Evolutionary conservation across 2,888 invertebrate genomes (phyloP).

Genomic region (Ormyrus nitidulus): DNA sequence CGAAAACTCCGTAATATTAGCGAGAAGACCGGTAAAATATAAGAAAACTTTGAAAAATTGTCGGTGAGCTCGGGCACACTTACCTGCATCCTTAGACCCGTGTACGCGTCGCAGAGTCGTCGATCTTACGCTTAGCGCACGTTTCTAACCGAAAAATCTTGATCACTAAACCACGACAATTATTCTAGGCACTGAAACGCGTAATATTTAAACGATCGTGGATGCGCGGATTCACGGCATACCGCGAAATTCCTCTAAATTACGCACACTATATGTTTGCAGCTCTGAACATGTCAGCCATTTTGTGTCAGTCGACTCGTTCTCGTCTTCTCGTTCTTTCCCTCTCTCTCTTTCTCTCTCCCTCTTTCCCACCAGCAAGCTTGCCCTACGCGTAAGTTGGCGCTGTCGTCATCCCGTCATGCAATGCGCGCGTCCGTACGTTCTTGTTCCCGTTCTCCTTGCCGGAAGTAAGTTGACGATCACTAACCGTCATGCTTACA

Average conservation of each 20-base stretch:
- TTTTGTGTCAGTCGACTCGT: conserved; percentile 73
- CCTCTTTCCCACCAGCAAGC: conserved; percentile 27
- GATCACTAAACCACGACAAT: conserved; percentile 49
- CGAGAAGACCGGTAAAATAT: conserved; percentile 52
- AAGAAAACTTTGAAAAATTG: conserved; percentile 61
- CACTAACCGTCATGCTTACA: conserved; percentile 5
- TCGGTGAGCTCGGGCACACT: conserved; percentile 67
- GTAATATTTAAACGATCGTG: conserved; percentile 40
- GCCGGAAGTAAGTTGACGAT: conserved; percentile 28
- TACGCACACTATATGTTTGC: conserved; percentile 73
- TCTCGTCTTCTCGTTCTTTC: conserved; percentile 68
- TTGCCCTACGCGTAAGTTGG: conserved; percentile 47
- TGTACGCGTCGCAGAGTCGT: conserved; percentile 72
- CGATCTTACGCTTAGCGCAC: conserved; percentile 60
- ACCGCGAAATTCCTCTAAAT: conserved; percentile 68
- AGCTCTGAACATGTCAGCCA: conserved; percentile 72
- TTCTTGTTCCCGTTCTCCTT: conserved; percentile 19
- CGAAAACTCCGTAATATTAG: conserved; percentile 59
- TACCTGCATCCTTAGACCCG: conserved; percentile 73
- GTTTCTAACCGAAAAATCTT: conserved; percentile 60
- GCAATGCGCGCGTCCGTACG: conserved; percentile 66
- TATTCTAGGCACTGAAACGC: background rate
- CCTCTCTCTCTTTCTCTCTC: conserved; percentile 56
- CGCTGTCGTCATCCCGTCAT: conserved; percentile 64
- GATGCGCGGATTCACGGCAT: conserved; percentile 64